Evolutionary conservation across 2,888 invertebrate species (phyloP).

Genomic region (Bembecia ichneumoniformis): DNA sequence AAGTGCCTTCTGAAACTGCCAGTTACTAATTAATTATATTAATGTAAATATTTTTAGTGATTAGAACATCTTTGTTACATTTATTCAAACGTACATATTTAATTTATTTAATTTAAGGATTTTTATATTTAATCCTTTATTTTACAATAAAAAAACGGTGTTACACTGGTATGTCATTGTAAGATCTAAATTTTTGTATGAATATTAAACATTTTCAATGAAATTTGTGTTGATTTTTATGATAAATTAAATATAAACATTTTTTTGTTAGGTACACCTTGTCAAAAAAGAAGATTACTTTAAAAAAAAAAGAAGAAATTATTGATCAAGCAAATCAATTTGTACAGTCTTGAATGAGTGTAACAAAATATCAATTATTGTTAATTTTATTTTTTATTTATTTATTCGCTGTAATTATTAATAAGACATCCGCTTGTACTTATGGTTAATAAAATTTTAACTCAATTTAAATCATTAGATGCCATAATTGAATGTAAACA

Average conservation of each 20-base stretch:
- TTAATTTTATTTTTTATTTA: constrained; percentile 25
- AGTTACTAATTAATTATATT: constrained; percentile 50
- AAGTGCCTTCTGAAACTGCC: constrained; percentile 64
- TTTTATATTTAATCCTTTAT: too few relatives aligned
- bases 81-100: neutral
- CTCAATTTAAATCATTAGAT: constrained; percentile 31
- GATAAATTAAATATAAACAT: too few relatives aligned
- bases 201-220: too few relatives aligned
- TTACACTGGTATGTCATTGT: too few relatives aligned
- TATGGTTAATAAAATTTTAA: constrained; percentile 23
- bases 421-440: constrained; percentile 55
- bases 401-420: constrained; percentile 11
- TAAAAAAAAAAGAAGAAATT: too few relatives aligned
- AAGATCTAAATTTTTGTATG: too few relatives aligned
- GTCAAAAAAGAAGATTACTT: too few relatives aligned
- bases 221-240: too few relatives aligned
- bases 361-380: neutral
- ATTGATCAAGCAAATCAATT: too few relatives aligned
- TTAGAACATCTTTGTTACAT: constrained; percentile 19
- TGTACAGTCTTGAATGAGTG: neutral
- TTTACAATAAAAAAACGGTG: too few relatives aligned
- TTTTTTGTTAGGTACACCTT: too few relatives aligned
- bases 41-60: constrained; percentile 48
- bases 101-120: too few relatives aligned
- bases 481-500: constrained; percentile 45